Evolutionary conservation across 2,888 invertebrate genomes (phyloP).

Genomic region (Drosophila quinaria): DNA sequence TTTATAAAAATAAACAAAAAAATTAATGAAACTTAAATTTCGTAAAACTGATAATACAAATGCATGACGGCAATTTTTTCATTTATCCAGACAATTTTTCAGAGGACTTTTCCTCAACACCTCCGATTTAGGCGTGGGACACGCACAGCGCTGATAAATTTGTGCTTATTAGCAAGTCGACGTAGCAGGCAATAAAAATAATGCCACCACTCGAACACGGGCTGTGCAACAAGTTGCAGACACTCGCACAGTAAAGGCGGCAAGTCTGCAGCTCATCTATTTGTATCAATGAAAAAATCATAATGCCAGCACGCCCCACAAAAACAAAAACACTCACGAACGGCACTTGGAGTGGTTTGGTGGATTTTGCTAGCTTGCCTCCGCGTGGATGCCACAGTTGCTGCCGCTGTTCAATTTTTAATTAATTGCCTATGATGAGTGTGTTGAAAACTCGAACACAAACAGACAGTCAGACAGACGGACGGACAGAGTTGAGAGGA

Average conservation of each 20-base stretch:
- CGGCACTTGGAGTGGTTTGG: constrained; percentile 34
- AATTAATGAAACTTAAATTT: too few relatives aligned
- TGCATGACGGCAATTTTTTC: too few relatives aligned
- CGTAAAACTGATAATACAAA: too few relatives aligned
- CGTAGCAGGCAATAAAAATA: constrained; percentile 57
- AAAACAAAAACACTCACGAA: constrained; percentile 29
- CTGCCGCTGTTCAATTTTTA: constrained; percentile 62
- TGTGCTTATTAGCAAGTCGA: constrained; percentile 69
- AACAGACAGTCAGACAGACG: constrained; percentile 9
- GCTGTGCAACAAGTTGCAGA: constrained; percentile 68
- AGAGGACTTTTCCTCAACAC: constrained; percentile 43
- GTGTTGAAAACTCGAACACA: constrained; percentile 72
- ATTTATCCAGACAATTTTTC: too few relatives aligned
- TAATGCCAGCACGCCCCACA: constrained; percentile 72
- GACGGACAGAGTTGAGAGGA: constrained; percentile 27
- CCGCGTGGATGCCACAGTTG: constrained; percentile 9
- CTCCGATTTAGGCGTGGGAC: constrained; percentile 63
- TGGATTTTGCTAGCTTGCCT: constrained; percentile 2
- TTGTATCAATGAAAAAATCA: constrained; percentile 82
- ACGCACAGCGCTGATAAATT: constrained; percentile 78
- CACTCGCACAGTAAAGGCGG: neutral
- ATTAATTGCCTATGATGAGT: constrained; percentile 81
- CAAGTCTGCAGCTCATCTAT: constrained; percentile 50
- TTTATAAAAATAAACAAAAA: too few relatives aligned
- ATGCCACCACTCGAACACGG: constrained; percentile 44